Base-by-base conservation (phyloP, 2,888 invertebrate genomes). In the Nomada ruficornis region DNA sequence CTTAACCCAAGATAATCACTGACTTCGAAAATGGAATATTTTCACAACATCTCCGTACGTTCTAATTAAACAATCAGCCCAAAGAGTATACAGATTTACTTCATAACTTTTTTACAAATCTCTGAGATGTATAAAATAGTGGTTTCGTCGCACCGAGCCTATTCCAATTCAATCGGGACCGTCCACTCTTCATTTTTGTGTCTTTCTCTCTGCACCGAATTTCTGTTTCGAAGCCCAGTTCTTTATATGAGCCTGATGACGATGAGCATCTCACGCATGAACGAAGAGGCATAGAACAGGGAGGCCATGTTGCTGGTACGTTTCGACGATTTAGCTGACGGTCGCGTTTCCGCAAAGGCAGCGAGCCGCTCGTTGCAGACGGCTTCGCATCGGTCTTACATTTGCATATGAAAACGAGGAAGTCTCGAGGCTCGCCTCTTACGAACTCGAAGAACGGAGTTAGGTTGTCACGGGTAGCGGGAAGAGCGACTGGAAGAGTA, bases 321-420 rank as follows among this genome's bases (percentile, higher is more conserved):
- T 26, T 75, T 60, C 54, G 36, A 15, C 72, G 60, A 70, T 65
- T 57, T 62, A 54, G 44, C 70, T 57, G 50, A 50, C 59, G 44
- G 23, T 13, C 47, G 72, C 77, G 54, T 73, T 63, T 68, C 70
- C 57, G 67, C 71, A 77, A n/a, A 65, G 87, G 82, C 80, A 85
- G 85, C 82, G 83, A 85, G 86, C 85, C 57, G 57, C 76, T 73
- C 70, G 70, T 60, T 80, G 88, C 81, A 86, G 89, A 89, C 87
- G 84, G 89, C 83, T 90, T 89, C 88, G 86, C 84, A 65, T 73
- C 76, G 84, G 68, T 80, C 82, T 80, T 83, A 82, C 88, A 93
- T 93, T 93, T 93, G 92, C 93, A 93, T 93, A 91, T 93, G 92
- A 93, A 92, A 93, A 92, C 92, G 92, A 91, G 91, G 90, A 90